A percentile compares a stretch with the other conserved stretches of the same genome.
Evolutionary conservation across 2,888 invertebrate genomes (phyloP).

Genomic region (Drosophila paranaensis): DNA sequence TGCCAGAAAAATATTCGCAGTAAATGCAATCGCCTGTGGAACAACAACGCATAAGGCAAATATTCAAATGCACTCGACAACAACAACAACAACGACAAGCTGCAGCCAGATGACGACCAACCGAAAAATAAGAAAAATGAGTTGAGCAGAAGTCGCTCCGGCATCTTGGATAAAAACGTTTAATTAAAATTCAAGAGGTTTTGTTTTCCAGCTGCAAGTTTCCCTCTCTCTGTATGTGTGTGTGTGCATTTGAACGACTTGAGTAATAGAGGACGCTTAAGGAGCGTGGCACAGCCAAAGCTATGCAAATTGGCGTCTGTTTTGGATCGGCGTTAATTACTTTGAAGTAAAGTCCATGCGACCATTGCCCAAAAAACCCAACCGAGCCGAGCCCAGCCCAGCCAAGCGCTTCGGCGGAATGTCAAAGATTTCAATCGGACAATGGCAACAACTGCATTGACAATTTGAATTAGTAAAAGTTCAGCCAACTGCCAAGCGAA

Average conservation of each 20-base stretch:
- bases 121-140: slow-evolving; percentile 54
- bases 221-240: slow-evolving; percentile 19
- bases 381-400: background rate
- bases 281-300: slow-evolving; percentile 38
- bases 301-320: slow-evolving; percentile 77
- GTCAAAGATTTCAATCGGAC: slow-evolving; percentile 24
- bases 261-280: slow-evolving; percentile 50
- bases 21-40: slow-evolving; percentile 72
- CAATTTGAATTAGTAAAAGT: slow-evolving; percentile 55
- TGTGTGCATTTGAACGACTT: background rate
- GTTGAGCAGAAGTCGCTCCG: slow-evolving; percentile 40
- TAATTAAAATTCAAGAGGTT: slow-evolving; percentile 80
- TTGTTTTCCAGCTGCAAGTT: slow-evolving; percentile 74
- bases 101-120: slow-evolving; percentile 45
- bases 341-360: slow-evolving; percentile 75
- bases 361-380: slow-evolving; percentile 44
- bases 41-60: slow-evolving; percentile 66
- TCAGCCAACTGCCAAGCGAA: slow-evolving; percentile 24
- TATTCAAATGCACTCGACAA: slow-evolving; percentile 69
- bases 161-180: slow-evolving; percentile 78
- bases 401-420: background rate
- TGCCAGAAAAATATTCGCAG: slow-evolving; percentile 76
- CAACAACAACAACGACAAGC: slow-evolving; percentile 39
- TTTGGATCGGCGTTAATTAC: slow-evolving; percentile 80
- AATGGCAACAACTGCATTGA: slow-evolving; percentile 66